A percentile compares a stretch with the other conserved stretches of the same genome.
Conservation (phyloP, 2,113 vertebrate genomes). For the Ellobius talpinus region DNA sequence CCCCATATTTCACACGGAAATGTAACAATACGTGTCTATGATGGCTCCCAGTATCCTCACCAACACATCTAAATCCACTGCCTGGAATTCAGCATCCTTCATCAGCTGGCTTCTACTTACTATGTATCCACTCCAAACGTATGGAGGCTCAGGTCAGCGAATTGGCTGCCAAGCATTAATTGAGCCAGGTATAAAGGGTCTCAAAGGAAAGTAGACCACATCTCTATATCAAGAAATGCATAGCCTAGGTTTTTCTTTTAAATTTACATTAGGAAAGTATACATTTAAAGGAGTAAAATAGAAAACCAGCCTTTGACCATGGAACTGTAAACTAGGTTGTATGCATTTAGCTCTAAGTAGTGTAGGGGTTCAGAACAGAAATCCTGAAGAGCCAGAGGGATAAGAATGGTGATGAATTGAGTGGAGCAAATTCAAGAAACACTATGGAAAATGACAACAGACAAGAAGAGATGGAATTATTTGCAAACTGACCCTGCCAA, state of each 20-base stretch:
- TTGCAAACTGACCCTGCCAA: not conserved
- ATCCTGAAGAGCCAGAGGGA: not conserved
- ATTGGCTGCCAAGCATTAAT: constrained; percentile 5
- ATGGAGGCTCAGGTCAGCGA: not conserved
- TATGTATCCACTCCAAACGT: not conserved
- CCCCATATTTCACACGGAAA: constrained; percentile 75
- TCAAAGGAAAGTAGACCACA: not conserved
- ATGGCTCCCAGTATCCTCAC: constrained; percentile 59
- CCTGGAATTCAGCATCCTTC: constrained; percentile 34
- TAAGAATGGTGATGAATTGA: not conserved
- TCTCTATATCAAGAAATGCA: not conserved
- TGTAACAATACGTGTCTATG: constrained; percentile 68
- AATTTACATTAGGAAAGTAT: not conserved
- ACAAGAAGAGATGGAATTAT: not conserved
- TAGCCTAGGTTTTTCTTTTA: not conserved
- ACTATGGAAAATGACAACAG: not conserved
- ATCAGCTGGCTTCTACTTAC: constrained; percentile 3
- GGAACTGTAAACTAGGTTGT: not conserved
- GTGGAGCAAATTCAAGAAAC: not conserved
- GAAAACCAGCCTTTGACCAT: not conserved
- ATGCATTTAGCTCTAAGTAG: not conserved
- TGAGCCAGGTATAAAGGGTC: not conserved
- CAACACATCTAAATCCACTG: constrained; percentile 44
- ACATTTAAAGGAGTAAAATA: not conserved
- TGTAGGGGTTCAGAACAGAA: not conserved